Percentiles rank a stretch among this genome's conserved stretches.
Evolutionary conservation across 2,797 vertebrate genomes (phyloP).

Genomic region (Galagoides demidoff): DNA sequence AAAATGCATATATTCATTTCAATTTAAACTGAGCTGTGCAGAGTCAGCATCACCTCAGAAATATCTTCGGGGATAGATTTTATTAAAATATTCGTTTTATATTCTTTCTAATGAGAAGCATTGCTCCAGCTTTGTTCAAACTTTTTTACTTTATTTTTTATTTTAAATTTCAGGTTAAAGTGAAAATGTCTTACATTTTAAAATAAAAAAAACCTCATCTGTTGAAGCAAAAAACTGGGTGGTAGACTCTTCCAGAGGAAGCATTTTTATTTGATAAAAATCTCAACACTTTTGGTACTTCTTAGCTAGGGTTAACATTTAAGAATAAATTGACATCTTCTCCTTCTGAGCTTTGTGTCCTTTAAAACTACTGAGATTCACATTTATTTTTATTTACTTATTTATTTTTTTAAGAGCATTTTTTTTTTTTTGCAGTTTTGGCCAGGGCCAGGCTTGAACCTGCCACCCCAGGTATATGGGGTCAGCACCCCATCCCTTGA

Average conservation of each 20-base stretch:
- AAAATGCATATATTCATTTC: slow-evolving; percentile 39
- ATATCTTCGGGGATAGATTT: slow-evolving; percentile 19
- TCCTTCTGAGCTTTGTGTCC: neutral
- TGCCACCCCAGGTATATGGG: no score
- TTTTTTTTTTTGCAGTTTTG: no score
- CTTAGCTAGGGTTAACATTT: neutral
- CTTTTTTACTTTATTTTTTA: no score
- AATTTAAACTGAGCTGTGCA: neutral
- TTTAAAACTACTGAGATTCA: neutral
- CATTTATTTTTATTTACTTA: slow-evolving; percentile 11
- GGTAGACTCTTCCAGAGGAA: neutral
- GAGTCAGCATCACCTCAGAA: neutral
- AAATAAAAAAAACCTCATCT: neutral
- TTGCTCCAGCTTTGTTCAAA: slow-evolving; percentile 26
- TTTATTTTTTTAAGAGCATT: no score
- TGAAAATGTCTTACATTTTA: neutral
- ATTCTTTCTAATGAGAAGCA: slow-evolving; percentile 39
- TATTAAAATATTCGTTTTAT: slow-evolving; percentile 62
- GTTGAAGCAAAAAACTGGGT: neutral
- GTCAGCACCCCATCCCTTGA: no score
- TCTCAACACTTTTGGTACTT: neutral
- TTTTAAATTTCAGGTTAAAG: no score
- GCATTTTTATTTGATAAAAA: neutral
- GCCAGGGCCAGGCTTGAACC: no score
- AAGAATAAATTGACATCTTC: neutral